Evolutionary conservation across 1,140 invertebrate species (phyloP), one percentile per base, ranked within the genome.

Genomic region (Ips nitidus): DNA sequence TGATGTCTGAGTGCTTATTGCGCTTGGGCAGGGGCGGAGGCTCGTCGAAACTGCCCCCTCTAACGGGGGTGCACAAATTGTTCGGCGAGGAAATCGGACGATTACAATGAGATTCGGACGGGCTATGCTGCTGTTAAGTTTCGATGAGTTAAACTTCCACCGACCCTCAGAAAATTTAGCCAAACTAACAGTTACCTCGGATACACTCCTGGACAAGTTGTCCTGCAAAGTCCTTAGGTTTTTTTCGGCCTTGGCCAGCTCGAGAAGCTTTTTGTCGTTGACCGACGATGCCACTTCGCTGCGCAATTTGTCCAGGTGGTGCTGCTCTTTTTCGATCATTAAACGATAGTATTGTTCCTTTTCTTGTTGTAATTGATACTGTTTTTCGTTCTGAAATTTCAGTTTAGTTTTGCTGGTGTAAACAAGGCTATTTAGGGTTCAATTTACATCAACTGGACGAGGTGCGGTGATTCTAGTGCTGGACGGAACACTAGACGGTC

Each of bases 401-500:
- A 22, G 22, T 22, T 22, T 22, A 22, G 22, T 22, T 22, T 22
- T 22, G 22, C 22, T 22, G 22, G 22, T 22, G 22, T 22, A 22
- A 22, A 22, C 22, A 22, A 22, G 22, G 22, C 22, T 22, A 22
- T 22, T 22, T 22, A 0, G 22, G 22, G 22, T 22, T 22, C 0
- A 62, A 50, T 22, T 50, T 39, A 62, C 94, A 84, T 95, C 91
- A 75, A 95, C 94, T 70, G 94, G 94, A 75, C 93, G 89, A 2
- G 94, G 94, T 8, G 89, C 92, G 8, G 94, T 96, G 72, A 97
- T 95, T 69, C 73, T 75, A 4, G 73, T 70, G 8, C 75, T 74
- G 41, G 76, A 73, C 36, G 72, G 75, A 47, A 77, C 73, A 41
- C 75, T 79, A 40, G 76, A 75, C 41, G 78, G 76, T 42, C 77